Conservation (phyloP, 2,113 vertebrate genomes). For the Pipa parva region DNA sequence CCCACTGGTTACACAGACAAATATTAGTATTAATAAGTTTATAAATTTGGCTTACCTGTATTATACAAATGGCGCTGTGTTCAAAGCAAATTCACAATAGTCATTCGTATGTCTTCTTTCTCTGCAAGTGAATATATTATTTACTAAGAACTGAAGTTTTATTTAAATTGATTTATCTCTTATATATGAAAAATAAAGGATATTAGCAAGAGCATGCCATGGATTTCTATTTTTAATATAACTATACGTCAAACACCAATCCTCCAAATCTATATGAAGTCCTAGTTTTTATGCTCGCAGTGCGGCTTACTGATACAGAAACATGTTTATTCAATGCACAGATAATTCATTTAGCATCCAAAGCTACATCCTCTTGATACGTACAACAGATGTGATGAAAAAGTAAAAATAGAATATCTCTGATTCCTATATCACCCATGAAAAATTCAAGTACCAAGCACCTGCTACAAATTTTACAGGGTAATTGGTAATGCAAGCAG, state of each 20-base stretch:
- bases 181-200: too few relatives aligned
- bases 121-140: too few relatives aligned
- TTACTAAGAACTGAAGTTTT: too few relatives aligned
- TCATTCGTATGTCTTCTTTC: too few relatives aligned
- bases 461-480: constrained; percentile 40
- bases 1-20: too few relatives aligned
- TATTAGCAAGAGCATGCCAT: too few relatives aligned
- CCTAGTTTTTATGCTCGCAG: constrained; percentile 3
- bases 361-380: constrained; percentile 36
- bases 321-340: constrained; percentile 34
- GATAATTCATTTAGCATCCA: constrained; percentile 30
- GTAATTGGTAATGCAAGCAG: constrained; percentile 42
- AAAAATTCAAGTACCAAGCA: constrained; percentile 40
- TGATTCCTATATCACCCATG: constrained; percentile 41
- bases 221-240: neutral
- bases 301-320: constrained; percentile 15
- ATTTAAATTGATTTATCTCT: too few relatives aligned
- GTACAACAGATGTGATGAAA: constrained; percentile 40
- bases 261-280: neutral
- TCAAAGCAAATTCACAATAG: too few relatives aligned
- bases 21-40: too few relatives aligned
- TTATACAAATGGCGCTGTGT: too few relatives aligned
- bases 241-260: neutral
- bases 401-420: constrained; percentile 42
- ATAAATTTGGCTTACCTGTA: too few relatives aligned